phyloP scores from a whole-genome alignment of 2,888 invertebrate species.

The Actias luna region DNA sequence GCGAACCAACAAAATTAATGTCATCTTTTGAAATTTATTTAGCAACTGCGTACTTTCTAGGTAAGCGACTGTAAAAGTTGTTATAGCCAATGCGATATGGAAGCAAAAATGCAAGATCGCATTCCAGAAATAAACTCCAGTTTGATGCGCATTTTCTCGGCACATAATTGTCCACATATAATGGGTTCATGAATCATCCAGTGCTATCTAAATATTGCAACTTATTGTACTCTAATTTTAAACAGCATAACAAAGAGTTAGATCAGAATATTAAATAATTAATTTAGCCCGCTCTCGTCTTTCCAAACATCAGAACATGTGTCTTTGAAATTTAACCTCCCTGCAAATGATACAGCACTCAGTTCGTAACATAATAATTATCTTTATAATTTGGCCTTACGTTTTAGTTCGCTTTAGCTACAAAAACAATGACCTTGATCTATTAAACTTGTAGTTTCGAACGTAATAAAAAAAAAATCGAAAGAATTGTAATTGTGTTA shows the following conservation, averaged over 20 bases:
- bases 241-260: not conserved
- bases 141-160: conserved; percentile 16
- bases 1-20: not conserved
- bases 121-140: conserved; percentile 17
- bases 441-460: not conserved
- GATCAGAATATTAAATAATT: not conserved
- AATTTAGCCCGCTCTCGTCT: not conserved
- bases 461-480: not conserved
- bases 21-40: not conserved
- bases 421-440: conserved; percentile 1
- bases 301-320: not conserved
- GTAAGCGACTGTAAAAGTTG: not conserved
- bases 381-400: not conserved
- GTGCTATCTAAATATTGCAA: conserved; percentile 2
- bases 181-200: conserved; percentile 10
- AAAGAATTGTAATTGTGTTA: not conserved
- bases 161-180: conserved; percentile 10
- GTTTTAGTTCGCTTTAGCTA: not conserved
- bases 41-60: not conserved
- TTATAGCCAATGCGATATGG: not conserved
- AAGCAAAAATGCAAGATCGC: conserved; percentile 13
- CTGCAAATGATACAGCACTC: conserved; percentile 3
- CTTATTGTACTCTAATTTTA: not conserved
- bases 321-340: conserved; percentile 3
- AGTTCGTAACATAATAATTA: not conserved